phyloP scores from a whole-genome alignment of 2,797 vertebrate species.

The Galaxias olidus region DNA sequence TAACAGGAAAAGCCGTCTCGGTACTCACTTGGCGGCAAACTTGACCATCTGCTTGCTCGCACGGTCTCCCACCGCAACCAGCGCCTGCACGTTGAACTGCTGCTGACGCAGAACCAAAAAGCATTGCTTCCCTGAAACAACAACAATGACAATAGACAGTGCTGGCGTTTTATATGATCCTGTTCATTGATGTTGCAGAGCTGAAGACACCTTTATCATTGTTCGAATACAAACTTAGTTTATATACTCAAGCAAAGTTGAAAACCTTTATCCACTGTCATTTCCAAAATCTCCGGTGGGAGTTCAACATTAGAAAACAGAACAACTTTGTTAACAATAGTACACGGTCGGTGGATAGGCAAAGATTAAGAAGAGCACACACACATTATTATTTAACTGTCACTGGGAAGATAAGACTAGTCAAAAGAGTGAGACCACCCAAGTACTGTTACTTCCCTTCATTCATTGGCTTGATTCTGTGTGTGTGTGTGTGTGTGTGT shows the following conservation, averaged over 20 bases:
- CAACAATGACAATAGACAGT: constrained; percentile 45
- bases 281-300: constrained; percentile 43
- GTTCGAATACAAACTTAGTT: no score
- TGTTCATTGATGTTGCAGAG: neutral
- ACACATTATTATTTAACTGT: constrained; percentile 39
- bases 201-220: no score
- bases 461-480: neutral
- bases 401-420: constrained; percentile 37
- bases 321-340: constrained; percentile 51
- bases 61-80: constrained; percentile 96
- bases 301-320: constrained; percentile 43
- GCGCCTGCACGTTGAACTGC: constrained; percentile 95
- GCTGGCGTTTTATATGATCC: constrained; percentile 16
- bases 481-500: constrained; percentile 35
- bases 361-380: constrained; percentile 31
- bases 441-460: constrained; percentile 47
- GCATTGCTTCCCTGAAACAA: constrained; percentile 91
- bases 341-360: constrained; percentile 42
- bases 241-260: neutral
- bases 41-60: constrained; percentile 99
- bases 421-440: constrained; percentile 65
- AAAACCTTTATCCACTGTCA: constrained; percentile 1
- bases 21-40: constrained; percentile 99
- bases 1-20: constrained; percentile 85
- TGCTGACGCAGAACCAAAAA: constrained; percentile 98